Evolutionary conservation across 2,888 invertebrate species (phyloP).

Genomic region (Protophormia terraenovae): DNA sequence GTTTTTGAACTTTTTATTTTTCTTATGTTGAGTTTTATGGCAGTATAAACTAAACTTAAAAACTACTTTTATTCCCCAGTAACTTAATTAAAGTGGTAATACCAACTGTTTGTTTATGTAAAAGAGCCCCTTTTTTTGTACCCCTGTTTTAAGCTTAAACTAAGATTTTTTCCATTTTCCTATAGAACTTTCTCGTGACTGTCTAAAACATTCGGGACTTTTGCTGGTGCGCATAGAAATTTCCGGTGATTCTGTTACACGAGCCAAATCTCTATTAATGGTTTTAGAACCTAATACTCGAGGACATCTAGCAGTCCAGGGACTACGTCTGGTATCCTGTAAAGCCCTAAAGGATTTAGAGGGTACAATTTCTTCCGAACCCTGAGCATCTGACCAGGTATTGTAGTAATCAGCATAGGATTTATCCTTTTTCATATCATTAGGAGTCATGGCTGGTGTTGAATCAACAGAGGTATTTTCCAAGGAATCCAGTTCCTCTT

Average conservation of each 20-base stretch:
- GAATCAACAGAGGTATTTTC: slow-evolving; percentile 82
- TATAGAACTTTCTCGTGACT: slow-evolving; percentile 76
- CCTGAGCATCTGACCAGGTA: slow-evolving; percentile 81
- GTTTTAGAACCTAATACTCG: slow-evolving; percentile 85
- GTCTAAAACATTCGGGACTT: slow-evolving; percentile 77
- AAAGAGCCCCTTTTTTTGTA: not conserved
- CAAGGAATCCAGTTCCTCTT: slow-evolving; percentile 83
- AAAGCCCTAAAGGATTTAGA: slow-evolving; percentile 84
- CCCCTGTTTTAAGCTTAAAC: slow-evolving; percentile 29
- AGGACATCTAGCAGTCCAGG: slow-evolving; percentile 85
- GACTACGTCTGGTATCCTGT: slow-evolving; percentile 82
- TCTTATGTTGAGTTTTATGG: no score
- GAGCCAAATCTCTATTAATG: slow-evolving; percentile 82
- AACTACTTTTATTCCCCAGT: slow-evolving; percentile 41
- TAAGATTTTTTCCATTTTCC: slow-evolving; percentile 78
- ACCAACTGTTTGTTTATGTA: slow-evolving; percentile 53
- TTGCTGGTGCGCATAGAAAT: slow-evolving; percentile 74
- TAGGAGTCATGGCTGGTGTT: slow-evolving; percentile 81
- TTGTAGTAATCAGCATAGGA: slow-evolving; percentile 84
- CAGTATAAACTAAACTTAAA: slow-evolving; percentile 56
- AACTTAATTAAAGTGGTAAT: slow-evolving; percentile 44
- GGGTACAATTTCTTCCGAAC: slow-evolving; percentile 82
- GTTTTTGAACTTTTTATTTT: not conserved
- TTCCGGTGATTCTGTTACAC: slow-evolving; percentile 81
- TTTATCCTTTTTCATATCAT: slow-evolving; percentile 79